Conservation (phyloP, 2,113 vertebrate species). For the Heterotis niloticus region DNA sequence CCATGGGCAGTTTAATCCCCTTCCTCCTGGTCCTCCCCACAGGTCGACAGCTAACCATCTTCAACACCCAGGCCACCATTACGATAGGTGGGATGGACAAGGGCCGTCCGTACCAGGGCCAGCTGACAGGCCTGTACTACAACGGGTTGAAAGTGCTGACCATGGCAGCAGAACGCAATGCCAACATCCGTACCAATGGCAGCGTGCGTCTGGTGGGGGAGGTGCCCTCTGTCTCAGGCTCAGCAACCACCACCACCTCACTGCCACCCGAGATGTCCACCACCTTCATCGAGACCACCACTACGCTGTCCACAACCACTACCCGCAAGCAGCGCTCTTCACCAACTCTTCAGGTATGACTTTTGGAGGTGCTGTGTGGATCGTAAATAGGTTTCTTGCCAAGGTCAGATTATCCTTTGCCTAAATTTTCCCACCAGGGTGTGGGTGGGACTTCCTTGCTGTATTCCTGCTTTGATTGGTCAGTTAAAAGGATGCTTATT, state of each 20-base stretch:
- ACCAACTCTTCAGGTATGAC: constrained; percentile 82
- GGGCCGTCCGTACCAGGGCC: constrained; percentile 93
- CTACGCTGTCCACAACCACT: constrained; percentile 91
- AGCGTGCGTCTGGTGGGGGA: constrained; percentile 93
- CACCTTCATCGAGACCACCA: constrained; percentile 96
- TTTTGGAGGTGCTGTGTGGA: constrained; percentile 20
- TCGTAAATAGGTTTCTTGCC: no score
- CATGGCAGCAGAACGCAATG: constrained; percentile 92
- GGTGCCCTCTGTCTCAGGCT: constrained; percentile 80
- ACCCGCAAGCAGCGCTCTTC: constrained; percentile 91
- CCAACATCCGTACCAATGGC: constrained; percentile 91
- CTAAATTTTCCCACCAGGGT: no score
- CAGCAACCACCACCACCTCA: constrained; percentile 83
- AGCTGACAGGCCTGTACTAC: constrained; percentile 96
- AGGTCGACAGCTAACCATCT: constrained; percentile 98
- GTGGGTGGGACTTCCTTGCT: no score
- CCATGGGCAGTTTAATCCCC: neutral
- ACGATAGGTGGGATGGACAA: constrained; percentile 92
- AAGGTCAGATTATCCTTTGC: no score
- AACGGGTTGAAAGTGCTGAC: constrained; percentile 96
- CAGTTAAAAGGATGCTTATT: no score
- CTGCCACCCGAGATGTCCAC: constrained; percentile 95
- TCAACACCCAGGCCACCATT: constrained; percentile 98
- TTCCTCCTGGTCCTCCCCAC: constrained; percentile 35
- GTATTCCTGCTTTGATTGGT: no score